Base-by-base conservation (phyloP, 2,888 invertebrate species). In the Willowsia nigromaculata region DNA sequence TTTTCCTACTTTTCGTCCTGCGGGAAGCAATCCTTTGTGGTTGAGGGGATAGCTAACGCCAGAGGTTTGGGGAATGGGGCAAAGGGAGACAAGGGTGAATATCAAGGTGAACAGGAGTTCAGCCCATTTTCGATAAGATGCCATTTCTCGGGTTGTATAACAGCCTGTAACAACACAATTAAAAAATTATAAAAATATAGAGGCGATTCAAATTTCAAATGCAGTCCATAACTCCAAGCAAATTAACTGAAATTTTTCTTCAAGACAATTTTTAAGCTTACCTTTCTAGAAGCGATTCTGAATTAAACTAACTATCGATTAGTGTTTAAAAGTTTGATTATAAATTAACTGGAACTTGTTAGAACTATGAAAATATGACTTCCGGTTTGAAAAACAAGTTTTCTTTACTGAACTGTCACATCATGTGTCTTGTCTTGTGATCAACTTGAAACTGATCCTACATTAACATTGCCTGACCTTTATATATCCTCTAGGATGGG, bases 31-130 rank as follows among this genome's bases (percentile, higher is more conserved):
- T 1, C 76, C 76, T 25, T 76, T 3, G 27, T 76, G 76, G n/a
- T 76, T 47, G n/a, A 76, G 76, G n/a, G 50, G 50, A 76, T 50
- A 47, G 18, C 76, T 76, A 13, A 50, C 76, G n/a, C 76, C 4
- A 15, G 76, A 27, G 9, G n/a, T 22, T 27, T 76, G 27, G 5
- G 47, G 40, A 6, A 71, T 40, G 71, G 43, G 37, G 71, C 40
- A 40, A 22, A 71, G 13, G 18, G 43, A 2, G 40, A 71, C 71
- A 37, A 71, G 2, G 18, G 37, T 18, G 40, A 71, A 71, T 2
- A 43, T 25, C 22, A 71, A 2, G 62, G 30, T 13, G 30, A 62
- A 27, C 27, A 62, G 11, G 6, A 30, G 5, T 62, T 62, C 5
- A 13, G 13, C 13, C 27, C 30, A 62, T 62, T 62, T 27, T 13